Evolutionary conservation across 2,113 vertebrate species (phyloP), one percentile per base, ranked within the genome.

Genomic region (Limanda limanda): DNA sequence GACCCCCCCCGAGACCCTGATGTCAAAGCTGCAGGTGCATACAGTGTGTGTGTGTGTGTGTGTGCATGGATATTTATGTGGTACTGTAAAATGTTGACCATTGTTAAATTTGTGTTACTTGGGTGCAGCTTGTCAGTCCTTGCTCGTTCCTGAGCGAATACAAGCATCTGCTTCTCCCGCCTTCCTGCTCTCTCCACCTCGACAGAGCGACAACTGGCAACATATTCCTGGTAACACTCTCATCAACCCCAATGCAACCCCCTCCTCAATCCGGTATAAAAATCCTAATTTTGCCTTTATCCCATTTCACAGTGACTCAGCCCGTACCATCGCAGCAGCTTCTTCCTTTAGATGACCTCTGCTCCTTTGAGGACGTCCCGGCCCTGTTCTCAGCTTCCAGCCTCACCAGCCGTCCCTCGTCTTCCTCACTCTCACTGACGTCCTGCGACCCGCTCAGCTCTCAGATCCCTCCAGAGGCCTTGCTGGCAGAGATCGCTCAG

Each of bases 101-200:
- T 25, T 47, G 2, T 1, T 17, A 56, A 48, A 25, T 67, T 67
- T 24, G 10, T 37, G 37, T 48, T 66, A n/a, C 24, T 57, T n/a
- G 4, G 80, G 21, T 52, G 6, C 83, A 90, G 86, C 62, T 31
- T 47, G 60, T 51, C 64, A 63, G 35, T 58, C 60, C 23, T 56
- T 61, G 27, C 56, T 61, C 9, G 73, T 64, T 71, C 63, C 61
- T 55, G 69, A 48, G 27, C 35, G 52, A 63, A 75, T 47, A 72
- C 20, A 14, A 62, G 56, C 51, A 56, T 83, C 89, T 6, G 91
- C 93, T 58, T 85, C 94, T 67, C 93, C 96, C 20, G 96, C 95
- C 20, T 89, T 97, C 47, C 71, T 97, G 72, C 92, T 98, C 75
- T 97, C 96, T 8, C 96, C 96, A 0, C 96, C 97, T 18, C 94